Percentiles rank a stretch among this genome's conserved stretches.
Conservation (phyloP, 1,140 invertebrate genomes). For the Hylaeus volcanicus region DNA sequence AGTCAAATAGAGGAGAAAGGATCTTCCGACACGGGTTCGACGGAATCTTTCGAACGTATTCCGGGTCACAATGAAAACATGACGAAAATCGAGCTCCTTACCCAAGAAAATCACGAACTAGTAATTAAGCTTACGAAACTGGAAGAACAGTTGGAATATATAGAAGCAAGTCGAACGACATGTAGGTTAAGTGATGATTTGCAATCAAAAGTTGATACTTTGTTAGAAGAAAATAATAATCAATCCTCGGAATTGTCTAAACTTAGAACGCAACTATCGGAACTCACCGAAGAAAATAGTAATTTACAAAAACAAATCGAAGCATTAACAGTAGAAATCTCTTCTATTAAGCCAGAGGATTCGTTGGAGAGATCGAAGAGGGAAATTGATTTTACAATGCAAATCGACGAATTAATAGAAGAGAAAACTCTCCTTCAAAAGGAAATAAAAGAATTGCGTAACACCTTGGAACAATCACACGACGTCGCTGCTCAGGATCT, state of each 20-base stretch:
- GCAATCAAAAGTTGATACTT: slow-evolving; percentile 71
- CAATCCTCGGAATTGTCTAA: slow-evolving; percentile 61
- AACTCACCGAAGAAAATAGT: slow-evolving; percentile 50
- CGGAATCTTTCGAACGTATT: slow-evolving; percentile 78
- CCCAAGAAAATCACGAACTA: slow-evolving; percentile 83
- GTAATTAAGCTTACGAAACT: slow-evolving; percentile 80
- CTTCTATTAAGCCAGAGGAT: neutral
- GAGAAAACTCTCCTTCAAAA: slow-evolving; percentile 52
- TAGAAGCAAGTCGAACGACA: slow-evolving; percentile 22
- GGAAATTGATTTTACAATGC: slow-evolving; percentile 19
- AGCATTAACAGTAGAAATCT: slow-evolving; percentile 79
- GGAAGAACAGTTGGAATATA: slow-evolving; percentile 67
- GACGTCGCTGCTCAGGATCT: slow-evolving; percentile 14
- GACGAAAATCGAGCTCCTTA: slow-evolving; percentile 85
- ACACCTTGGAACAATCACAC: slow-evolving; percentile 37
- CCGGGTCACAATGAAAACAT: slow-evolving; percentile 81
- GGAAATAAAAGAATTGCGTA: slow-evolving; percentile 44
- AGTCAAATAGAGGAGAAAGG: slow-evolving; percentile 83
- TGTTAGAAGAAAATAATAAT: slow-evolving; percentile 76
- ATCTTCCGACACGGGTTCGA: slow-evolving; percentile 76
- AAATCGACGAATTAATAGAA: slow-evolving; percentile 39
- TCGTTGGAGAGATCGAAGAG: slow-evolving; percentile 13
- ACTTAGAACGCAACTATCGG: slow-evolving; percentile 40
- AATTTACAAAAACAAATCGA: slow-evolving; percentile 79
- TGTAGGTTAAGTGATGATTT: slow-evolving; percentile 6